Evolutionary conservation across 2,113 vertebrate species (phyloP), one percentile per base, ranked within the genome.

Genomic region (Neodon shergylaensis): DNA sequence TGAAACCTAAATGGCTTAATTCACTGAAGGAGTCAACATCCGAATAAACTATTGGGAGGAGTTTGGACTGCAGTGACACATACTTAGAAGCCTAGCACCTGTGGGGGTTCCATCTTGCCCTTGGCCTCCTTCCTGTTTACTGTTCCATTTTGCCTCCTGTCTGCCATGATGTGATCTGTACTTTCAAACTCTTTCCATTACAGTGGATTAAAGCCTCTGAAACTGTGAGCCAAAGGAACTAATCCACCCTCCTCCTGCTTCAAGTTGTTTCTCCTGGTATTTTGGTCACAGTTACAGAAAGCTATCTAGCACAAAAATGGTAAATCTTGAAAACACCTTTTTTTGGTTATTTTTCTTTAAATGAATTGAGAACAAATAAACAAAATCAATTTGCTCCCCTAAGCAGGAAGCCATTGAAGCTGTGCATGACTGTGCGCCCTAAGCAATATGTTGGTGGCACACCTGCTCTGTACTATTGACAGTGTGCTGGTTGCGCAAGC

Each of bases 401-500:
- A 66, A 94, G 92, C 63, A 63, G 76, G 78, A 82, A 61, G 33
- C 44, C 42, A 31, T 1, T 26, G 13, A 65, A 54, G 42, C 73
- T 54, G 47, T 16, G 42, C 12, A 21, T 49, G 61, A 65, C 0
- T 0, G 58, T 7, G 72, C 33, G 10, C 96, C 93, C 95, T 52
- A 73, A 79, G 61, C 39, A 66, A n/a, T 0, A 1, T 0, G 4
- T 9, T 96, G n/a, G 28, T 68, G 86, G 5, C 39, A 89, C 87
- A 63, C 44, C 52, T 14, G 4, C 0, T 96, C 97, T 96, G 42
- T 82, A 7, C 52, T 88, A 74, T 91, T 61, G 63, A 36, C 0
- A 0, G 3, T 33, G 96, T 93, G 66, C 76, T 94, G 88, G 91
- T 44, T 88, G 90, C 1, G 0, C 91, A 97, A 97, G 97, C 28